Conservation (phyloP, 2,797 vertebrate species). For the Scolopax bukidnonensis region DNA sequence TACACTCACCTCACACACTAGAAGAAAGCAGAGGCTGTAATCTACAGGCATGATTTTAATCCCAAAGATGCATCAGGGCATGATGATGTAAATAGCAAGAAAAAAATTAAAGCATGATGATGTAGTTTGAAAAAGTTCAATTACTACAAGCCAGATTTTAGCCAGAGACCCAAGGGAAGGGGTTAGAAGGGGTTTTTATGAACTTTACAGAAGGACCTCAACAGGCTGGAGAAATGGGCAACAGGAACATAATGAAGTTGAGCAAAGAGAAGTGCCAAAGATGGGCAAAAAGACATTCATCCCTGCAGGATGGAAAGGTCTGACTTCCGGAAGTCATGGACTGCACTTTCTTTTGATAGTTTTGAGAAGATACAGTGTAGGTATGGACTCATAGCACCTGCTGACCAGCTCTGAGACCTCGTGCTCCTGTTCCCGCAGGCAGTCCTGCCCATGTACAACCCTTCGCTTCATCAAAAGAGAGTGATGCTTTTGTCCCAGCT, state of each 20-base stretch:
- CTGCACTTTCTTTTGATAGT: not conserved
- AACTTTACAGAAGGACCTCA: not conserved
- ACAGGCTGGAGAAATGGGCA: not conserved
- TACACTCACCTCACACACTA: fast-evolving
- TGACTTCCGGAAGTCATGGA: not conserved
- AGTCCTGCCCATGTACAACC: fast-evolving
- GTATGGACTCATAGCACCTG: not conserved
- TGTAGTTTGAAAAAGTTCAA: not conserved
- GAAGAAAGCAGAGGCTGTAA: not conserved
- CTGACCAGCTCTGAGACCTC: not conserved
- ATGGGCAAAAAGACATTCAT: not conserved
- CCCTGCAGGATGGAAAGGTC: not conserved
- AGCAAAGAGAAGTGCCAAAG: not conserved
- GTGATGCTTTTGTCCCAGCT: not conserved
- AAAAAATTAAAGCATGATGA: not conserved
- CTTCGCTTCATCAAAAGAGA: not conserved
- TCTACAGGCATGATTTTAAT: not conserved
- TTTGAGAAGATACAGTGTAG: not conserved
- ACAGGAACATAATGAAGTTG: not conserved
- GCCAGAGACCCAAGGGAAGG: not conserved
- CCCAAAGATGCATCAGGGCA: not conserved
- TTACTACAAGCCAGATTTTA: not conserved
- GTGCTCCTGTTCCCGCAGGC: not conserved
- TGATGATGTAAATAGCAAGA: not conserved
- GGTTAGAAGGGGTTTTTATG: not conserved